A percentile compares a stretch with the other conserved stretches of the same genome.
These are phyloP conservation scores for Crambe crambe DNA, from an alignment of 37 sponge, comb jelly and placozoan species.

Conservation along the genomic window DNA sequence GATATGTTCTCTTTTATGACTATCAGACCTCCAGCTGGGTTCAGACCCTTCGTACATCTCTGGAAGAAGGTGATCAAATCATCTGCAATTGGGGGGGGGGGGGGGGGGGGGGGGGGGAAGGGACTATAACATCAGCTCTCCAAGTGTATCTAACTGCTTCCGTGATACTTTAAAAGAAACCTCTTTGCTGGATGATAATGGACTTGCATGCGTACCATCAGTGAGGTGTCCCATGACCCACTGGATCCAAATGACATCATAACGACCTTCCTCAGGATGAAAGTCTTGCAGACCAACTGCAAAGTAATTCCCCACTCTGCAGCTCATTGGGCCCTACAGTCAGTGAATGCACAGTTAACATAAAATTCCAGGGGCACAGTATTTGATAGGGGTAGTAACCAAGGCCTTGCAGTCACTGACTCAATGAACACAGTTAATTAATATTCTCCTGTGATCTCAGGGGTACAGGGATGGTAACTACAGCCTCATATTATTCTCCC, in stretches of 20 bases:
- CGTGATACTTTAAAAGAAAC: not conserved
- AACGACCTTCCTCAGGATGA: slow-evolving; percentile 69
- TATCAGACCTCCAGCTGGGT: slow-evolving; percentile 67
- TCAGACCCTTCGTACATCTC: slow-evolving; percentile 61
- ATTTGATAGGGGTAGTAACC: not conserved
- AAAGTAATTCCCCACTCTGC: slow-evolving; percentile 4
- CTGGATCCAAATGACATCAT: slow-evolving; percentile 94
- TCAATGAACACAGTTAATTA: not conserved
- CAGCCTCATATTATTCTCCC: no score
- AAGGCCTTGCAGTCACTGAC: not conserved
- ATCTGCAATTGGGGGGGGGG: no score
- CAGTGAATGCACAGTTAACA: not conserved
- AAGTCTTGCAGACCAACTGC: slow-evolving; percentile 68
- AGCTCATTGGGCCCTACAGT: not conserved
- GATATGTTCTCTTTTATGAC: slow-evolving; percentile 90
- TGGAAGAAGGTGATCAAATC: slow-evolving; percentile 76
- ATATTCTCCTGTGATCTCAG: not conserved
- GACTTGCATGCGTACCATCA: slow-evolving; percentile 70
- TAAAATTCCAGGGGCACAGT: not conserved
- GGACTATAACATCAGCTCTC: not conserved
- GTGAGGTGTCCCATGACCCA: slow-evolving; percentile 94
- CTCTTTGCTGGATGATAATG: no score
- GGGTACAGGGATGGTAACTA: no score
- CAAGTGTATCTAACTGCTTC: not conserved
- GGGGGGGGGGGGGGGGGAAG: no score